Percentiles rank a stretch among this genome's conserved stretches.
Evolutionary conservation across 2,797 vertebrate genomes (phyloP).

Genomic region (Carapus acus): DNA sequence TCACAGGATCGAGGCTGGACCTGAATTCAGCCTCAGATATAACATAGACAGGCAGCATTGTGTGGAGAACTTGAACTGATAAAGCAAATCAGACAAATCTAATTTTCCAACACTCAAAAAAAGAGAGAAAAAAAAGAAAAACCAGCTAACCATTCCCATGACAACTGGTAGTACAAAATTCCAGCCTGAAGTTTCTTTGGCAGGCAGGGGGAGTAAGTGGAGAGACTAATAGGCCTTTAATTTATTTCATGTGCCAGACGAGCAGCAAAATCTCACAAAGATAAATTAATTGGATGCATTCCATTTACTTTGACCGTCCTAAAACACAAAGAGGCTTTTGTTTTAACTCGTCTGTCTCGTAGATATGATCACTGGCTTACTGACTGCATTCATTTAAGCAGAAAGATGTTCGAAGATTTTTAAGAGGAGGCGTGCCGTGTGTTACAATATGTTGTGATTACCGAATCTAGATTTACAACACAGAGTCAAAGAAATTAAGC

Average conservation of each 20-base stretch:
- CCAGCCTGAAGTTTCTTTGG: conserved; percentile 9
- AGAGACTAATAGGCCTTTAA: conserved; percentile 23
- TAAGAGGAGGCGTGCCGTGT: neutral
- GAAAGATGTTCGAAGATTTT: too few species aligned
- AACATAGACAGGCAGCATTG: conserved; percentile 38
- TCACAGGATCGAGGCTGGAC: conserved; percentile 47
- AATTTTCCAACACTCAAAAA: conserved; percentile 48
- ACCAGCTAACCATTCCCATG: conserved; percentile 50
- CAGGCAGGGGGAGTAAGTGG: neutral
- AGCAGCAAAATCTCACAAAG: conserved; percentile 24
- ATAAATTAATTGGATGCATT: conserved; percentile 32
- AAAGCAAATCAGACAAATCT: conserved; percentile 55
- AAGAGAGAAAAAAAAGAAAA: conserved; percentile 18
- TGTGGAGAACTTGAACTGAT: conserved; percentile 30
- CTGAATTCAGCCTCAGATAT: conserved; percentile 6
- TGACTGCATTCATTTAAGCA: too few species aligned
- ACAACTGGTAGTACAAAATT: conserved; percentile 35
- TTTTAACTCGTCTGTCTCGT: conserved; percentile 17
- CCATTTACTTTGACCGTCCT: conserved; percentile 23
- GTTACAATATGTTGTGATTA: neutral
- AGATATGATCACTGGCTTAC: conserved; percentile 55
- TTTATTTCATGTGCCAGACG: conserved; percentile 49
- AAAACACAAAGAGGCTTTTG: conserved; percentile 48
- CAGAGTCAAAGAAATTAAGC: too few species aligned
- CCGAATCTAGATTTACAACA: too few species aligned